phyloP scores from a whole-genome alignment of 1,140 invertebrate genomes.

The Macrocentrus cingulum region DNA sequence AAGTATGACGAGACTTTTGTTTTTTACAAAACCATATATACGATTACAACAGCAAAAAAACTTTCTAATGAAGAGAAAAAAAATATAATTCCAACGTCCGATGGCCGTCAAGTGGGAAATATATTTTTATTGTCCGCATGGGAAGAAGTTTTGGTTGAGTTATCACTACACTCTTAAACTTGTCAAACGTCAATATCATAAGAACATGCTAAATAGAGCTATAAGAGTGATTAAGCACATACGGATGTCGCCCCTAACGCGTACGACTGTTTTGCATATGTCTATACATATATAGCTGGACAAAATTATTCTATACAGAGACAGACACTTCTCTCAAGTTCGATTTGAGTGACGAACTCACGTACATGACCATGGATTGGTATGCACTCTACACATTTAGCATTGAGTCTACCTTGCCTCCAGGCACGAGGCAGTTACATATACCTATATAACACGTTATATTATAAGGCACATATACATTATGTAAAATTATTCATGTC shows the following conservation, averaged over 20 bases:
- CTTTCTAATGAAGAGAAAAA: too few relatives aligned
- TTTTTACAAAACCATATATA: too few relatives aligned
- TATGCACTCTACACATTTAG: constrained; percentile 2
- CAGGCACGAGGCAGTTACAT: neutral
- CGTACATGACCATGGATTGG: neutral
- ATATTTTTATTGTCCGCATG: too few relatives aligned
- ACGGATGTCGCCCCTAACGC: neutral
- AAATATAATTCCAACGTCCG: too few relatives aligned
- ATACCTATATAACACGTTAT: constrained; percentile 9
- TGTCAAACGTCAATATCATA: neutral
- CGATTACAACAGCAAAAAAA: too few relatives aligned
- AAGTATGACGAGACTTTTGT: too few relatives aligned
- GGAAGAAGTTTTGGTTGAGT: too few relatives aligned
- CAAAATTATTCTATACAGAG: neutral
- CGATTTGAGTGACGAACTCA: neutral
- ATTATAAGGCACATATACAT: constrained; percentile 18
- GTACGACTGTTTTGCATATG: constrained; percentile 2
- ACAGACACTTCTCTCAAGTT: neutral
- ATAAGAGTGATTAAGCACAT: constrained; percentile 2
- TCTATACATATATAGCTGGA: neutral
- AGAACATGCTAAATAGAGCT: constrained; percentile 1
- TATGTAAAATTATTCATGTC: constrained; percentile 23
- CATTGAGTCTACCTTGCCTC: neutral
- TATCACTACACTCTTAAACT: neutral
- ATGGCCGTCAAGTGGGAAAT: too few relatives aligned